phyloP scores from a whole-genome alignment of 2,888 invertebrate genomes.

The Polydrusus pterygomalis region DNA sequence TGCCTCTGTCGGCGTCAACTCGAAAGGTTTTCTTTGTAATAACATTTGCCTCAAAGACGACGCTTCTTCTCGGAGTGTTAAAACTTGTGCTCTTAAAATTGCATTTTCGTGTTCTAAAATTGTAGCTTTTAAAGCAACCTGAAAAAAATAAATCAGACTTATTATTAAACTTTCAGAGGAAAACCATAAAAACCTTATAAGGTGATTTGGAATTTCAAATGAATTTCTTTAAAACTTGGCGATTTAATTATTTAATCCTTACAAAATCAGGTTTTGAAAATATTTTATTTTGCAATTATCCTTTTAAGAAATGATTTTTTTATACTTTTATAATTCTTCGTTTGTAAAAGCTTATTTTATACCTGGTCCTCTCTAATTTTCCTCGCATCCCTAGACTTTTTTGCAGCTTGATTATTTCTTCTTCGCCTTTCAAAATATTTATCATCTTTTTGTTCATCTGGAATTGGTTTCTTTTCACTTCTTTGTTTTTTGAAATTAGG shows the following conservation, averaged over 20 bases:
- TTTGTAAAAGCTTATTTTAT: conserved; percentile 54
- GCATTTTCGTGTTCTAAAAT: conserved; percentile 92
- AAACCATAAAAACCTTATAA: too few relatives aligned
- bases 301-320: too few relatives aligned
- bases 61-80: conserved; percentile 87
- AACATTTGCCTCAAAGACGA: conserved; percentile 81
- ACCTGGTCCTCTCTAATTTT: conserved; percentile 92
- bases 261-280: too few relatives aligned
- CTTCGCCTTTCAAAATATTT: conserved; percentile 92
- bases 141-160: conserved; percentile 56
- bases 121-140: conserved; percentile 89
- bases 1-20: conserved; percentile 49
- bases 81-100: conserved; percentile 86
- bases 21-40: conserved; percentile 72
- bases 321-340: background rate
- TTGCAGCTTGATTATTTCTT: conserved; percentile 93
- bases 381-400: conserved; percentile 92
- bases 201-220: too few relatives aligned
- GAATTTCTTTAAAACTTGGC: too few relatives aligned
- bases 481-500: conserved; percentile 75
- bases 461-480: conserved; percentile 90
- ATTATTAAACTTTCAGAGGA: too few relatives aligned
- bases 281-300: too few relatives aligned
- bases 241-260: too few relatives aligned
- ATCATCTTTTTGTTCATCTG: conserved; percentile 90